Percentiles rank a stretch among this genome's conserved stretches.
Evolutionary conservation across 2,113 vertebrate species (phyloP).

Genomic region (Mirounga angustirostris): DNA sequence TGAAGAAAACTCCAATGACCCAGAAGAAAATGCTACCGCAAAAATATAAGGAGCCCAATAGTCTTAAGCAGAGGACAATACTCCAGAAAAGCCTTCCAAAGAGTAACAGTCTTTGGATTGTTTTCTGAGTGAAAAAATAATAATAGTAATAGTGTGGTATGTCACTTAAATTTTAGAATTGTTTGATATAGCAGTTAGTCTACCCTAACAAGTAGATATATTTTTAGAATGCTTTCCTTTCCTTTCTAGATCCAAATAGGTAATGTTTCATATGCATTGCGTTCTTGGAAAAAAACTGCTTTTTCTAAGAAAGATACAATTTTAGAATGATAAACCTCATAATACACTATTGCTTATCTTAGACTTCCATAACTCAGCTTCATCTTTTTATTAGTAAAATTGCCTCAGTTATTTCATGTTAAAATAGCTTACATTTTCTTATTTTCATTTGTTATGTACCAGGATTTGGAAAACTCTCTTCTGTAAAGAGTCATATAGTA

Average conservation of each 20-base stretch:
- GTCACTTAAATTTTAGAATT: neutral
- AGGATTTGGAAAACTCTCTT: neutral
- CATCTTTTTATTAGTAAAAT: neutral
- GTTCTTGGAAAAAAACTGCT: neutral
- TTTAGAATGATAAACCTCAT: neutral
- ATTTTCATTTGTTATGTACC: neutral
- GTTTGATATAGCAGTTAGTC: neutral
- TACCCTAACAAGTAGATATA: neutral
- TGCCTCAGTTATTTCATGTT: neutral
- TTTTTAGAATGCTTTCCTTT: slow-evolving; percentile 3
- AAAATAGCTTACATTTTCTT: neutral
- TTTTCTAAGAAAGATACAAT: neutral
- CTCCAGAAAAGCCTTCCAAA: neutral
- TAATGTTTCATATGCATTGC: neutral
- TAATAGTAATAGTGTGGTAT: neutral
- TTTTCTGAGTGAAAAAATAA: neutral
- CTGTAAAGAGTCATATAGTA: neutral
- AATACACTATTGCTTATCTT: neutral
- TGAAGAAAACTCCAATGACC: neutral
- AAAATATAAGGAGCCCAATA: neutral
- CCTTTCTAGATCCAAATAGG: neutral
- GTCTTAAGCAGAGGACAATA: neutral
- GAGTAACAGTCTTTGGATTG: neutral
- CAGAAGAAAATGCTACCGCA: neutral
- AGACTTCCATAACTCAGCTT: neutral